These are phyloP conservation scores for Cherax quadricarinatus DNA, from an alignment of 1,140 invertebrate genomes.

Conservation along the genomic window DNA sequence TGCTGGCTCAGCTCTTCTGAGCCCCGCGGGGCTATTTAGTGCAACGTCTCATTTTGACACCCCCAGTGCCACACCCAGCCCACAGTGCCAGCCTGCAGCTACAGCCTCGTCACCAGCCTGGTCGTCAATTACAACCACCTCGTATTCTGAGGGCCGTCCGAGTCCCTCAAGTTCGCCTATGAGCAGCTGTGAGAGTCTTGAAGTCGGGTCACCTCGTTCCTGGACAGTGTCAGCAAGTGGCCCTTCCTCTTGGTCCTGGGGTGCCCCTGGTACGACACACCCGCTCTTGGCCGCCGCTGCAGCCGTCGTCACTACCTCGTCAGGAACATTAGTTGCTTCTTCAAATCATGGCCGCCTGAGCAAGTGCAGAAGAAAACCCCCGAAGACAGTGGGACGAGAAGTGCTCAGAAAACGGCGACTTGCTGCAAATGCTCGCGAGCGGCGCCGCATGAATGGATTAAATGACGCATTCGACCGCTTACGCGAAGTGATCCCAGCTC, in stretches of 20 bases:
- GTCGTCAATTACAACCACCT: constrained; percentile 31
- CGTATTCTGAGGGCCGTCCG: constrained; percentile 43
- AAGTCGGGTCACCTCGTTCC: constrained; percentile 13
- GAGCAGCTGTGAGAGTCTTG: constrained; percentile 44
- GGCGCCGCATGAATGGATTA: constrained; percentile 88
- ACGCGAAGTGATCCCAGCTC: constrained; percentile 87
- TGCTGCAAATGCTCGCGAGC: constrained; percentile 86
- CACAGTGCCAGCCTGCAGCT: constrained; percentile 10
- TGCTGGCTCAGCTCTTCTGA: not conserved
- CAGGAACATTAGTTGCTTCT: not conserved
- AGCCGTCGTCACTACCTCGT: constrained; percentile 6
- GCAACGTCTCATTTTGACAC: constrained; percentile 29
- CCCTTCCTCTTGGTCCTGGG: constrained; percentile 40
- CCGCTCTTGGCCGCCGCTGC: constrained; percentile 31
- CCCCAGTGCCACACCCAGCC: constrained; percentile 15
- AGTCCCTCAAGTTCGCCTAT: constrained; percentile 49
- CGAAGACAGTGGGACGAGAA: constrained; percentile 37
- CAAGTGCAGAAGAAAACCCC: constrained; percentile 25
- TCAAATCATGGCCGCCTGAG: not conserved
- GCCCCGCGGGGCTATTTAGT: constrained; percentile 12
- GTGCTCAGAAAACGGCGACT: constrained; percentile 79
- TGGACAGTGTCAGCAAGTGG: not conserved
- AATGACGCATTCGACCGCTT: constrained; percentile 89
- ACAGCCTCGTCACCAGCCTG: constrained; percentile 8
- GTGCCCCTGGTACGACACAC: constrained; percentile 47